Evolutionary conservation across 2,113 vertebrate species (phyloP).

Genomic region (Cochlearius cochlearius): DNA sequence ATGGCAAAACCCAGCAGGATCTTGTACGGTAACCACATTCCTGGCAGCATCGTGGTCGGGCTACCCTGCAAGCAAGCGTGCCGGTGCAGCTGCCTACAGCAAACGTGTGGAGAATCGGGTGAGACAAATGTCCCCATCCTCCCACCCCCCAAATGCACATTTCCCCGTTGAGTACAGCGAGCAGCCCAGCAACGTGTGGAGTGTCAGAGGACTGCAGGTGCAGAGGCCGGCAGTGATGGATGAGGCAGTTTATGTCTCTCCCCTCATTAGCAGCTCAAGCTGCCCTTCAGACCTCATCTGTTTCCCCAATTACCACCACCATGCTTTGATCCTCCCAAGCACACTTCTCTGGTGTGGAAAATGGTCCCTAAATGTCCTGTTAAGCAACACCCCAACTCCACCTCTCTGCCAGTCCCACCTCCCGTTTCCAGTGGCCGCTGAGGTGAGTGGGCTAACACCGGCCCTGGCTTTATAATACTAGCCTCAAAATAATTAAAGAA

Average conservation of each 20-base stretch:
- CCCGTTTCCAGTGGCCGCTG: not conserved
- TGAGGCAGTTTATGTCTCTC: not conserved
- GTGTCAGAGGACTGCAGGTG: not conserved
- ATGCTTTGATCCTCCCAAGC: not conserved
- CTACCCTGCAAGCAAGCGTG: not conserved
- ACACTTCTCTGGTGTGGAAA: not conserved
- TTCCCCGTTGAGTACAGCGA: not conserved
- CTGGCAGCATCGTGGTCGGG: accelerated
- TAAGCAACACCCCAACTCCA: not conserved
- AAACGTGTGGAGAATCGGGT: not conserved
- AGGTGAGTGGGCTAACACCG: not conserved
- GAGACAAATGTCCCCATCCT: not conserved
- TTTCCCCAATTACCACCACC: not conserved
- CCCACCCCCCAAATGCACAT: not conserved
- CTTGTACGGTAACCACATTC: not conserved
- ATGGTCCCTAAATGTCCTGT: not conserved
- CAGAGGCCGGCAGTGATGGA: not conserved
- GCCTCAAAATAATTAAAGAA: not conserved
- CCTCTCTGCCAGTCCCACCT: not conserved
- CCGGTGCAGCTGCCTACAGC: not conserved
- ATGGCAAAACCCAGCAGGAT: not conserved
- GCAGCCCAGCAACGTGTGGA: not conserved
- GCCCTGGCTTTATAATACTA: not conserved
- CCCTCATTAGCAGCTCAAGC: not conserved
- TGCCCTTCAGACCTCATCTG: not conserved